phyloP scores from a whole-genome alignment of 2,888 invertebrate species.

The Horisme vitalbata region DNA sequence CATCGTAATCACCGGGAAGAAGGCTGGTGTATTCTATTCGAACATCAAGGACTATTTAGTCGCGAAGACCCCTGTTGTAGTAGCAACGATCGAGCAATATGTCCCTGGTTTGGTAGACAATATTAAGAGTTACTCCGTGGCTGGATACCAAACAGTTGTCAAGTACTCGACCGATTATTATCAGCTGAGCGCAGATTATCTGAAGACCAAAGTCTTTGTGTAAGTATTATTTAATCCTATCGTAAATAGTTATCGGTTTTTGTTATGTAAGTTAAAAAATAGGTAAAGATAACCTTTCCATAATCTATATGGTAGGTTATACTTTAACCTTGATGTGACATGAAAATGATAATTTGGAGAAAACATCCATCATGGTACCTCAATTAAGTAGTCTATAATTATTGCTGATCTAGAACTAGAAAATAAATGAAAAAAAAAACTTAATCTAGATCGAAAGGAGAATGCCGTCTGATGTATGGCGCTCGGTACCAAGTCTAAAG shows the following conservation, averaged over 20 bases:
- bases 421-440: too few relatives aligned
- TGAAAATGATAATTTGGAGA: too few relatives aligned
- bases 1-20: conserved; percentile 79
- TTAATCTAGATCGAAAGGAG: too few relatives aligned
- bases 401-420: too few relatives aligned
- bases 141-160: conserved; percentile 69
- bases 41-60: conserved; percentile 76
- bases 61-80: conserved; percentile 74
- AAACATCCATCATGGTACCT: too few relatives aligned
- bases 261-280: too few relatives aligned
- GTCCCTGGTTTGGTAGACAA: conserved; percentile 87
- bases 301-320: too few relatives aligned
- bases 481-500: too few relatives aligned
- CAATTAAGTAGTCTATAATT: too few relatives aligned
- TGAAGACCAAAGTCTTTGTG: conserved; percentile 90
- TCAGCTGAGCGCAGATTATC: conserved; percentile 81
- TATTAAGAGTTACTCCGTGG: conserved; percentile 76
- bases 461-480: too few relatives aligned
- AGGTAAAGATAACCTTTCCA: too few relatives aligned
- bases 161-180: conserved; percentile 78
- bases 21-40: conserved; percentile 69
- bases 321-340: too few relatives aligned
- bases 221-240: conserved; percentile 77
- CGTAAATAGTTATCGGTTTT: neutral
- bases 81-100: conserved; percentile 84